Percentiles rank a stretch among this genome's conserved stretches.
These are phyloP conservation scores for Peromyscus nudipes DNA, from an alignment of 2,797 vertebrate genomes.

Conservation along the genomic window DNA sequence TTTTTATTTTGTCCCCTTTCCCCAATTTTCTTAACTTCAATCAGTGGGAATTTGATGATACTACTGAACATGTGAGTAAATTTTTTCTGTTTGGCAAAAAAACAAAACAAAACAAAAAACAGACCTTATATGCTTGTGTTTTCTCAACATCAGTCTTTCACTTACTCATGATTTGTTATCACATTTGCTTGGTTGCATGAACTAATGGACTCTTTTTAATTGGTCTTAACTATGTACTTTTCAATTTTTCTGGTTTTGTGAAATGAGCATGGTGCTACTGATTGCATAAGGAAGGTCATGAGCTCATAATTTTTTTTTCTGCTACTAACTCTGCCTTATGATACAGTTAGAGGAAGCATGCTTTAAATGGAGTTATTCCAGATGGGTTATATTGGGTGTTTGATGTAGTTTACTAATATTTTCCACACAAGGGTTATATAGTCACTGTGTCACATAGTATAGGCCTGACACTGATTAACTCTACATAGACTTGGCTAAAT, in stretches of 20 bases:
- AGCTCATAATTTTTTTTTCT: constrained; percentile 68
- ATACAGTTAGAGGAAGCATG: constrained; percentile 40
- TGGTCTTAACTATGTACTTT: constrained; percentile 28
- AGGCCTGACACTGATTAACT: neutral
- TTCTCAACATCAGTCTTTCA: constrained; percentile 42
- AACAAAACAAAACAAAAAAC: constrained; percentile 57
- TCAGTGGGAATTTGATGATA: constrained; percentile 99
- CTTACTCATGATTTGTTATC: constrained; percentile 26
- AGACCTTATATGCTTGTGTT: constrained; percentile 59
- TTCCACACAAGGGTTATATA: neutral
- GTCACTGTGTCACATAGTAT: neutral
- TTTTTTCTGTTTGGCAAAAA: constrained; percentile 74
- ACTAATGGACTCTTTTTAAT: constrained; percentile 80
- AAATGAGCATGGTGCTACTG: constrained; percentile 80
- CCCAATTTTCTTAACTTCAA: constrained; percentile 88
- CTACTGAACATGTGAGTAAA: constrained; percentile 99
- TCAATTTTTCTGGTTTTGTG: constrained; percentile 66
- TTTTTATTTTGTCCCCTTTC: constrained; percentile 86
- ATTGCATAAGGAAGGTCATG: constrained; percentile 56
- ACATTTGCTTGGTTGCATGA: constrained; percentile 87
- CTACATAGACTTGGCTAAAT: neutral
- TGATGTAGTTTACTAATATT: neutral
- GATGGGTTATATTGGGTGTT: neutral
- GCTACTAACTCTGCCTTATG: constrained; percentile 83
- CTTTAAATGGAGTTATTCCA: constrained; percentile 20